Percentiles rank a stretch among this genome's conserved stretches.
Evolutionary conservation across 2,888 invertebrate species (phyloP).

Genomic region (Mylabris sibirica): DNA sequence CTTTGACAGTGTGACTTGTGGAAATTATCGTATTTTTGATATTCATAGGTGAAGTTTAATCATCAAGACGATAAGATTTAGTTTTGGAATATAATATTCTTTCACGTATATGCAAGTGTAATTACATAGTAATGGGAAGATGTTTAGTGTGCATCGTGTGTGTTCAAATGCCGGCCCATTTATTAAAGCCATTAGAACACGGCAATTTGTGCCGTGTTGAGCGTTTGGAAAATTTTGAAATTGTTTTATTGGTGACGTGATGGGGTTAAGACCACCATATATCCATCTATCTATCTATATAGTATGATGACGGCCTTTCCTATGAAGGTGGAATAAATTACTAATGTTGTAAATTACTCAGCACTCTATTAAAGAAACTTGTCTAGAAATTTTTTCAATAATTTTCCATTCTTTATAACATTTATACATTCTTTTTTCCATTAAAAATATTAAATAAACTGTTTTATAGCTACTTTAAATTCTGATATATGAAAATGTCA

Average conservation of each 20-base stretch:
- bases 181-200: conserved; percentile 47
- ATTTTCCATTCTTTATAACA: not conserved
- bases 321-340: conserved; percentile 12
- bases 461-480: conserved; percentile 5
- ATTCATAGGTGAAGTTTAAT: not conserved
- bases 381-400: not conserved
- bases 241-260: conserved; percentile 19
- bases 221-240: conserved; percentile 41
- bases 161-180: conserved; percentile 47
- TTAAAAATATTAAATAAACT: not conserved
- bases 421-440: not conserved
- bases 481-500: conserved; percentile 21
- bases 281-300: not conserved
- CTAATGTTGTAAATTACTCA: conserved; percentile 12
- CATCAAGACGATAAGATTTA: not conserved
- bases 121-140: conserved; percentile 47
- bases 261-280: conserved; percentile 9
- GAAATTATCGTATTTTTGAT: too few relatives aligned
- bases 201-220: conserved; percentile 38
- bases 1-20: too few relatives aligned
- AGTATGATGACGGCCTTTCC: conserved; percentile 18
- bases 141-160: conserved; percentile 42
- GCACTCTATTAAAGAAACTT: conserved; percentile 9
- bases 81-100: conserved; percentile 31
- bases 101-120: conserved; percentile 45